Evolutionary conservation across 2,888 invertebrate genomes (phyloP).

Genomic region (Tenthredo scrophulariae): DNA sequence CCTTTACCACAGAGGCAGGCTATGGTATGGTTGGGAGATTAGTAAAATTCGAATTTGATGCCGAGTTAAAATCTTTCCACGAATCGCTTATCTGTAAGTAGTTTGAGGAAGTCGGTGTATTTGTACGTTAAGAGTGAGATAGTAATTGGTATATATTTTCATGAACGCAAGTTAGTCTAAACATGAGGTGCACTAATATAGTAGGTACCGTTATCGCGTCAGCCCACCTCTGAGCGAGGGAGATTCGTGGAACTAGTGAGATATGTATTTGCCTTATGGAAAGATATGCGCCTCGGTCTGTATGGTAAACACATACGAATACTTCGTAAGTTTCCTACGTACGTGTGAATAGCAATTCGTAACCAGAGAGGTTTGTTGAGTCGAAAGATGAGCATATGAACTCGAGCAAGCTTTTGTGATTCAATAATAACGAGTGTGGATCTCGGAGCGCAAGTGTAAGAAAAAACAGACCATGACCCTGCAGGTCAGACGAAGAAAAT

Average conservation of each 20-base stretch:
- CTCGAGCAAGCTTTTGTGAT: background rate
- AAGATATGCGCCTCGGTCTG: slow-evolving; percentile 32
- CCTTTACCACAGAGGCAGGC: background rate
- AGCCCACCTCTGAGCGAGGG: slow-evolving; percentile 23
- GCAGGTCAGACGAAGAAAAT: background rate
- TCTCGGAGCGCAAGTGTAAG: background rate
- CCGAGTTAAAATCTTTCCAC: slow-evolving; percentile 39
- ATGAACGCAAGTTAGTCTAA: slow-evolving; percentile 37
- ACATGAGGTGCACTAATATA: slow-evolving; percentile 40
- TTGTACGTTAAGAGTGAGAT: slow-evolving; percentile 14
- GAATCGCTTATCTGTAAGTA: slow-evolving; percentile 43
- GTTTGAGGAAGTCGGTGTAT: slow-evolving; percentile 11
- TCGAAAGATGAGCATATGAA: background rate
- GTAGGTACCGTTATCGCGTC: slow-evolving; percentile 42
- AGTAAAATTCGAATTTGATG: slow-evolving; percentile 39
- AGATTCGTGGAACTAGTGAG: slow-evolving; percentile 29
- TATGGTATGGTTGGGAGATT: background rate
- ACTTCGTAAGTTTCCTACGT: background rate
- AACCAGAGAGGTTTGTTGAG: slow-evolving; percentile 30
- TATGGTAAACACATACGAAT: slow-evolving; percentile 12
- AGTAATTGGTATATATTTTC: slow-evolving; percentile 44
- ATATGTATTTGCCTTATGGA: slow-evolving; percentile 44
- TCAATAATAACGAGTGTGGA: background rate
- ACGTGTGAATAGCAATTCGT: slow-evolving; percentile 20
- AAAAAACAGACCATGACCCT: background rate